Base-by-base conservation (phyloP, 2,888 invertebrate species). In the Branchellion lobata region DNA sequence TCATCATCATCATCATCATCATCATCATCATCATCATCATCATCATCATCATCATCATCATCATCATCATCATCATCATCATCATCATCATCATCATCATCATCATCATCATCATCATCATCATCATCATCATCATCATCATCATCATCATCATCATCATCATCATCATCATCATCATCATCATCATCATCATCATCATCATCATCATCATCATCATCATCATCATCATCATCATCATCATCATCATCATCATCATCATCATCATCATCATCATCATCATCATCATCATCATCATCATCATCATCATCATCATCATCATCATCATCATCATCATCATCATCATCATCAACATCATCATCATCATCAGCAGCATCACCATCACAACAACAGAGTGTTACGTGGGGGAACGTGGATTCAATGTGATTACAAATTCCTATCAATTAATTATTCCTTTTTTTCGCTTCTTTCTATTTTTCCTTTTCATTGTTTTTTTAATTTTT, bases 121-220 rank as follows among this genome's bases (percentile, higher is more conserved):
- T 33, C 69, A 69, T 29, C 31, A 31, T 8, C 31, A 69, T 24
- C 24, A 33, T 69, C 1, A 69, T 29, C 3, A 29, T 21, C 33
- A 29, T 33, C 3, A 31, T 33, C 31, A 21, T 69, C 27, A 21
- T 24, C 47, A 68, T 33, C 68, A 78, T 65, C 77, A 68, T 69
- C 78, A 68, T 78, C 78, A 34, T 40, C 78, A 69, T 78, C 40
- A 8, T 78, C 40, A 78, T 68, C 40, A 78, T 78, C 36, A 40
- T 73, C 47, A 73, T 47, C 47, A 1, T 29, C 14, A 36, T 34
- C n/a, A 40, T 18, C 21, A 40, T 24, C 36, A 73, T 1, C 73
- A 40, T n/a, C 47, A 29, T 24, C 21, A 73, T 31, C 47, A 73
- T 40, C 73, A 40, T 73, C 47, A 73, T 47, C 47, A 1, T 29